Evolutionary conservation across 1,140 invertebrate genomes (phyloP), one percentile per base, ranked within the genome.

Genomic region (Nilaparvata lugens): DNA sequence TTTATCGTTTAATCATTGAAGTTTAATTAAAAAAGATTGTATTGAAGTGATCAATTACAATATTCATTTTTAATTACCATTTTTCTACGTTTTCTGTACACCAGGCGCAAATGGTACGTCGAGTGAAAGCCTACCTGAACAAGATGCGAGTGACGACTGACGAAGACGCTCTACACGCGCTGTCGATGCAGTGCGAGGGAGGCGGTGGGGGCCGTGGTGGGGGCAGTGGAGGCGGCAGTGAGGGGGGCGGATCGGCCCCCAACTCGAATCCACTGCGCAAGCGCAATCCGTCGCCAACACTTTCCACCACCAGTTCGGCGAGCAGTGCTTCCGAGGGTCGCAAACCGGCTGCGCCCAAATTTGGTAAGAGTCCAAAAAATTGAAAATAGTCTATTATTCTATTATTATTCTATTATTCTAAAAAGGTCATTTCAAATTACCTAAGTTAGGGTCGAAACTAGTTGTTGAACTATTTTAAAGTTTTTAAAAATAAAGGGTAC

Each of bases 111-210:
- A 98, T 98, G 95, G 92, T 95, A 16, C 80, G 95, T 6, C 78
- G 94, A 51, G 95, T 98, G 0, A 97, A 97, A 73, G 91, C 95
- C 0, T 98, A 99, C 75, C 76, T 98, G 28, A 87, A 88, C 45
- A 90, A 94, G 68, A 85, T 98, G 78, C 88, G 93, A 69, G 90
- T 95, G 1, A 87, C 90, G 61, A 90, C 86, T 11, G 92, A 97
- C 73, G 96, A 99, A 74, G 88, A 92, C 64, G 81, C 87, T 64
- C 75, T 98, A 52, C 91, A 95, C 65, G 84, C 85, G 51, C 77
- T 98, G 66, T 97, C 94, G 1, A 73, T 92, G 19, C 87, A 93
- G 66, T 97, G 95, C 72, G 96, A 99, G 70, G 83, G 87, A 2
- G 74, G 76, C 14, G 81, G 83, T 40, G 81, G 85, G 2, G 74